Evolutionary conservation across 2,888 invertebrate genomes (phyloP).

Genomic region (Oeneis ivallda): DNA sequence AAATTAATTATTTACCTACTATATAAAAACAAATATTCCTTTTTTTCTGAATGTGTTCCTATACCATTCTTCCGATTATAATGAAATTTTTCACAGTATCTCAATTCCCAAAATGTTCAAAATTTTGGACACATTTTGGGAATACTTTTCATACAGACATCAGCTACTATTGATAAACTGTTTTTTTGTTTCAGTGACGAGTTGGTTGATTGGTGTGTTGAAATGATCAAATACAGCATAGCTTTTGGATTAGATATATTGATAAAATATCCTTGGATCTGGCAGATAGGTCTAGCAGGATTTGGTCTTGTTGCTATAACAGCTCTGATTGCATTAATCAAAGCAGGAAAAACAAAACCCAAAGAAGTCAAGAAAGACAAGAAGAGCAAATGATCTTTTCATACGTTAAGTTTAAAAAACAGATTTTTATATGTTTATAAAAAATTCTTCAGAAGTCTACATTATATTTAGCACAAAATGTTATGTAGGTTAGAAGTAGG

Average conservation of each 20-base stretch:
- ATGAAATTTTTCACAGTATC: too few species aligned
- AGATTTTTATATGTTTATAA: neutral
- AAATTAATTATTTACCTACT: too few species aligned
- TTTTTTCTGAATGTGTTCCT: too few species aligned
- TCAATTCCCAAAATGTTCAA: too few species aligned
- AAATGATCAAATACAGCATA: conserved; percentile 63
- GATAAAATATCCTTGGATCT: conserved; percentile 72
- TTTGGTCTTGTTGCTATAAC: conserved; percentile 75
- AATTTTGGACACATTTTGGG: neutral
- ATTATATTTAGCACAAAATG: neutral
- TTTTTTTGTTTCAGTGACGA: conserved; percentile 69
- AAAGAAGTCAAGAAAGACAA: conserved; percentile 73
- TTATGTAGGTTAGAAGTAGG: too few species aligned
- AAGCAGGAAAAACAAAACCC: conserved; percentile 65
- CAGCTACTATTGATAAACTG: neutral
- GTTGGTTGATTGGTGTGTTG: conserved; percentile 72
- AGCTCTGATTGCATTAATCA: conserved; percentile 71
- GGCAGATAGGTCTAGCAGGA: conserved; percentile 73
- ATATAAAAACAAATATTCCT: too few species aligned
- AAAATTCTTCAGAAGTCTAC: neutral
- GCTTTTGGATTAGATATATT: conserved; percentile 63
- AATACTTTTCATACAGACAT: neutral
- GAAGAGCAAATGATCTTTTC: conserved; percentile 64
- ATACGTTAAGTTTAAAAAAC: neutral
- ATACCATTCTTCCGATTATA: too few species aligned